A percentile compares a stretch with the other conserved stretches of the same genome.
Evolutionary conservation across 2,113 vertebrate genomes (phyloP).

Genomic region (Gobio gobio): DNA sequence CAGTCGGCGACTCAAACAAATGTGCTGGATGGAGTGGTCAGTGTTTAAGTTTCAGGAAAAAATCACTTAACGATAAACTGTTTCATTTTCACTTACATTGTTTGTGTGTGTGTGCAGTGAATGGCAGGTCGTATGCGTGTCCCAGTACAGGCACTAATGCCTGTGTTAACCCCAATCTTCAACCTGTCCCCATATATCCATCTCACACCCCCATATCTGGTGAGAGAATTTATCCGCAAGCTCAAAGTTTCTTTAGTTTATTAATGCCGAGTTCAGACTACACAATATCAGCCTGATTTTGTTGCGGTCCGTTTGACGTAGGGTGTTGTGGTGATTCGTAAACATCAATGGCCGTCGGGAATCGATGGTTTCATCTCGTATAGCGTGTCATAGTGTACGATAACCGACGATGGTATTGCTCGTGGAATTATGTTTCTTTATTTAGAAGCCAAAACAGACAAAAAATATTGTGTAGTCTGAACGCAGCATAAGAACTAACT

Average conservation of each 20-base stretch:
- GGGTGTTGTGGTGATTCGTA: too few species aligned
- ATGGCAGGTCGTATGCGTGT: not conserved
- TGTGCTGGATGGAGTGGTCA: constrained; percentile 32
- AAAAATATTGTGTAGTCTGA: too few species aligned
- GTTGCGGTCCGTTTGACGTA: too few species aligned
- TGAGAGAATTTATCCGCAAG: not conserved
- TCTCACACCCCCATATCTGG: constrained; percentile 34
- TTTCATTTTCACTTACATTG: not conserved
- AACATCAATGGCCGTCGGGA: too few species aligned
- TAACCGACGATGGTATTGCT: too few species aligned
- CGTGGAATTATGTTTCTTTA: too few species aligned
- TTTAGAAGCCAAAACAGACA: too few species aligned
- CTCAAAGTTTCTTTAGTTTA: not conserved
- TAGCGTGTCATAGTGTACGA: too few species aligned
- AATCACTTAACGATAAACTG: not conserved
- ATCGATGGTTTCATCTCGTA: too few species aligned
- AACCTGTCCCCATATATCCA: not conserved
- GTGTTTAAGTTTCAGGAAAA: not conserved
- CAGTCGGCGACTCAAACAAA: constrained; percentile 18
- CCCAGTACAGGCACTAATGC: not conserved
- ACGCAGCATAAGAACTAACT: not conserved
- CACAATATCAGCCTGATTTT: too few species aligned
- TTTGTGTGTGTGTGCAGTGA: constrained; percentile 41
- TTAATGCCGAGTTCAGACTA: too few species aligned
- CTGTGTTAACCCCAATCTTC: not conserved